A percentile compares a stretch with the other conserved stretches of the same genome.
Conservation (phyloP, 1,140 invertebrate species). For the Alviniconcha marisindica region DNA sequence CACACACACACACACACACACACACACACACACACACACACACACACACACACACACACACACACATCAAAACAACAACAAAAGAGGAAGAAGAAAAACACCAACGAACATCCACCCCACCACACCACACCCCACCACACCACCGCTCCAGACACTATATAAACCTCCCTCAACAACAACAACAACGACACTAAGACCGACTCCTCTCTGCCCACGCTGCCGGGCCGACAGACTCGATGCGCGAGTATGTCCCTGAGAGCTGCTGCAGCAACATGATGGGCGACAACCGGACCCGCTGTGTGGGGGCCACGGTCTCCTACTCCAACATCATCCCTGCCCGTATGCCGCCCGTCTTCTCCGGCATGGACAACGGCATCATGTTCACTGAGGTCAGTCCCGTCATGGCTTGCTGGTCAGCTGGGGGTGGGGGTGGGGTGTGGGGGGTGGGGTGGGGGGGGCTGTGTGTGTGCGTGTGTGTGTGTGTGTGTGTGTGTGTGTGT, state of each 20-base stretch:
- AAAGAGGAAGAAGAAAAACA: too few relatives aligned
- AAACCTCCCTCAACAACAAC: too few relatives aligned
- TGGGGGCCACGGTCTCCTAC: conserved; percentile 36
- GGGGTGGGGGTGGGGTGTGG: too few relatives aligned
- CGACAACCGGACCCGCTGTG: conserved; percentile 53
- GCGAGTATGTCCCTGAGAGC: conserved; percentile 56
- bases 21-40: conserved; percentile 8
- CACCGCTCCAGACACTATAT: too few relatives aligned
- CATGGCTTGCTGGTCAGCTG: too few relatives aligned
- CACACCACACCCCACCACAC: too few relatives aligned
- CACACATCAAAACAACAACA: too few relatives aligned
- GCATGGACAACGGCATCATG: conserved; percentile 50
- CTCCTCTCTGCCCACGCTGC: not conserved
- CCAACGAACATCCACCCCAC: too few relatives aligned
- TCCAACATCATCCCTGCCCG: conserved; percentile 42
- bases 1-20: not conserved
- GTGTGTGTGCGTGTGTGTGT: not conserved
- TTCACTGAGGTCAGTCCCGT: conserved; percentile 51
- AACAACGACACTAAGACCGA: not conserved
- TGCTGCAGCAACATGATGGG: conserved; percentile 51
- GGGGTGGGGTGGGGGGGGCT: too few relatives aligned
- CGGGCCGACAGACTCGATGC: conserved; percentile 12
- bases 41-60: not conserved
- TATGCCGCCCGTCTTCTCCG: conserved; percentile 47
- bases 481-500: conserved; percentile 10